phyloP scores from a whole-genome alignment of 2,888 invertebrate genomes.

The Eulithis testata region DNA sequence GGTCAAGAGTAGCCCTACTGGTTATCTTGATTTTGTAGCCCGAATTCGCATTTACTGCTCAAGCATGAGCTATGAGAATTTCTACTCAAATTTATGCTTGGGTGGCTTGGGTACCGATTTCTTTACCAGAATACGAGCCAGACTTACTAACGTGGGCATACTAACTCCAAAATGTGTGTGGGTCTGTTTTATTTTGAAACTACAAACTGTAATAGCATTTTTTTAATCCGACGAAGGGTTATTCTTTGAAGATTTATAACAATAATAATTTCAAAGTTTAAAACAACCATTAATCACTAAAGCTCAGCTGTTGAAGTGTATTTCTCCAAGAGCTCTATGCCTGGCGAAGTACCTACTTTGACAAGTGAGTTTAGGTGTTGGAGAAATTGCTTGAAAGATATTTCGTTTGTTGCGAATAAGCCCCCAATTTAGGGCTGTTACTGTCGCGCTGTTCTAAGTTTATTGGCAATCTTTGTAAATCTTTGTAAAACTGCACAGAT shows the following conservation, averaged over 20 bases:
- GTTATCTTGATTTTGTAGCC: no score
- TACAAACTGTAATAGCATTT: no score
- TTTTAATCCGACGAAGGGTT: neutral
- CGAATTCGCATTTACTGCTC: no score
- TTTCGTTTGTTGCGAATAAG: slow-evolving; percentile 27
- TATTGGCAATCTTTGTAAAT: neutral
- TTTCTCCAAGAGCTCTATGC: slow-evolving; percentile 50
- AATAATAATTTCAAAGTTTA: slow-evolving; percentile 45
- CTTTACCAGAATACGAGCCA: no score
- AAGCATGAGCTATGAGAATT: no score
- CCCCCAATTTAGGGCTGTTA: slow-evolving; percentile 31
- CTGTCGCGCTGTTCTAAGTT: slow-evolving; percentile 2
- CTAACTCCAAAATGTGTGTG: no score
- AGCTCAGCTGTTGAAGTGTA: slow-evolving; percentile 71
- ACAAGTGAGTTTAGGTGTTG: slow-evolving; percentile 9
- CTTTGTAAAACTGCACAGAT: neutral
- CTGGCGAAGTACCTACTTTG: slow-evolving; percentile 39
- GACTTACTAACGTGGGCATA: no score
- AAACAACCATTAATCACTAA: slow-evolving; percentile 64
- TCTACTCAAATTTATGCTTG: no score
- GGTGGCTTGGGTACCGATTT: no score
- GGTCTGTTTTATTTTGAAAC: no score
- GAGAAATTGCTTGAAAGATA: slow-evolving; percentile 19
- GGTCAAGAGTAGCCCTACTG: no score
- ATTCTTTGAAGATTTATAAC: slow-evolving; percentile 31